A percentile compares a stretch with the other conserved stretches of the same genome.
These are phyloP conservation scores for Xanthostigma xanthostigma DNA, from an alignment of 2,888 invertebrate genomes.

Conservation along the genomic window DNA sequence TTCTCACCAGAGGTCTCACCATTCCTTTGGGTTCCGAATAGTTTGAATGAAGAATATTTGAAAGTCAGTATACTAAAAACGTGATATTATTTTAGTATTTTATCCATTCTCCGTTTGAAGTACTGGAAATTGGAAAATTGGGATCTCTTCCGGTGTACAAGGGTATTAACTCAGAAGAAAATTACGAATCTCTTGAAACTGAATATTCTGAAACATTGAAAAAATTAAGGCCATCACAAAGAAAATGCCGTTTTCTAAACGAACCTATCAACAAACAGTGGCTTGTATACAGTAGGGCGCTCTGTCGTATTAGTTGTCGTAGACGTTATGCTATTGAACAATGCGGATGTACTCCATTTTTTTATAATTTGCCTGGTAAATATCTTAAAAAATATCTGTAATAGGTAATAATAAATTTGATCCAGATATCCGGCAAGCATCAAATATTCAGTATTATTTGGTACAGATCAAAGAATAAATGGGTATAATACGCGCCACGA, in stretches of 20 bases:
- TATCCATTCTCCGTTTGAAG: conserved; percentile 42
- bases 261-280: conserved; percentile 28
- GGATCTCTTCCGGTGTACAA: conserved; percentile 19
- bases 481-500: too few species aligned
- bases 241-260: conserved; percentile 38
- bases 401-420: conserved; percentile 1
- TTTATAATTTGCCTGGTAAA: conserved; percentile 36
- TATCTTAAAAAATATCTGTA: background rate
- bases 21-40: too few species aligned
- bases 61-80: background rate
- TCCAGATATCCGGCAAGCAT: background rate
- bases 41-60: conserved; percentile 1
- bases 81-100: conserved; percentile 31
- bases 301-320: conserved; percentile 40
- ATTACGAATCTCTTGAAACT: conserved; percentile 33
- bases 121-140: conserved; percentile 31
- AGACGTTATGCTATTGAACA: conserved; percentile 31
- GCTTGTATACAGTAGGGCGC: conserved; percentile 38
- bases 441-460: too few species aligned
- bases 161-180: conserved; percentile 29
- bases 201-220: conserved; percentile 31
- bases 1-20: too few species aligned
- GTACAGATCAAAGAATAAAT: too few species aligned
- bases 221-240: conserved; percentile 28
- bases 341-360: conserved; percentile 45